Evolutionary conservation across 2,113 vertebrate genomes (phyloP).

Genomic region (Notarius lentiginosus): DNA sequence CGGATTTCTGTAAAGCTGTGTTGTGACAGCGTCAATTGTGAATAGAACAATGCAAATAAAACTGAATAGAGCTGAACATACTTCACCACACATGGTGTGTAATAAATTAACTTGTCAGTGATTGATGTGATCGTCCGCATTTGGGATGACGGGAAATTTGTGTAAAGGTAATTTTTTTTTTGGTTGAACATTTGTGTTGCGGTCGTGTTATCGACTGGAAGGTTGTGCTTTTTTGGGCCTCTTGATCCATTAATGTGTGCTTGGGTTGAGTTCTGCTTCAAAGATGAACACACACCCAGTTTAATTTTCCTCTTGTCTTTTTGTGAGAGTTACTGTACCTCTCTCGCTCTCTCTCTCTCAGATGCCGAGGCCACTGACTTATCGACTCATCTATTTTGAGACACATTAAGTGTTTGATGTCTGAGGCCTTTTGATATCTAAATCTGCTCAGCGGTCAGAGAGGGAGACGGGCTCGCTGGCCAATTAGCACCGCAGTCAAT

Average conservation of each 20-base stretch:
- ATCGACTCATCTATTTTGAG: slow-evolving; percentile 44
- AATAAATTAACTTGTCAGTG: background rate
- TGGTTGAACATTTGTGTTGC: background rate
- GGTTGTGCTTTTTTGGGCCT: background rate
- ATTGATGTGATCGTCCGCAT: background rate
- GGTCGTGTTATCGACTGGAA: background rate
- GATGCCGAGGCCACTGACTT: slow-evolving; percentile 27
- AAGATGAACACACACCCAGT: background rate
- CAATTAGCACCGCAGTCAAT: slow-evolving; percentile 36
- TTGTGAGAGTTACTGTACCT: background rate
- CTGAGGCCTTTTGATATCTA: slow-evolving; percentile 43
- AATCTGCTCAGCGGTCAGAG: slow-evolving; percentile 34
- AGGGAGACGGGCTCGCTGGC: slow-evolving; percentile 12
- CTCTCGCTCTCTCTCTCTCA: slow-evolving; percentile 3
- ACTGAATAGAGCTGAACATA: background rate
- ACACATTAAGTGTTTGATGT: slow-evolving; percentile 39
- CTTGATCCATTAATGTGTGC: background rate
- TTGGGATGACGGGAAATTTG: background rate
- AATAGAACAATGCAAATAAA: background rate
- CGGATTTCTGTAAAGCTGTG: background rate
- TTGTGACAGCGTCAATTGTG: background rate
- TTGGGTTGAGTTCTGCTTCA: background rate
- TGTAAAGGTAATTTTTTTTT: background rate
- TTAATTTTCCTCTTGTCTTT: background rate
- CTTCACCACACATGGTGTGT: background rate